phyloP scores from a whole-genome alignment of 2,113 vertebrate species.

The Poeciliopsis occidentalis region DNA sequence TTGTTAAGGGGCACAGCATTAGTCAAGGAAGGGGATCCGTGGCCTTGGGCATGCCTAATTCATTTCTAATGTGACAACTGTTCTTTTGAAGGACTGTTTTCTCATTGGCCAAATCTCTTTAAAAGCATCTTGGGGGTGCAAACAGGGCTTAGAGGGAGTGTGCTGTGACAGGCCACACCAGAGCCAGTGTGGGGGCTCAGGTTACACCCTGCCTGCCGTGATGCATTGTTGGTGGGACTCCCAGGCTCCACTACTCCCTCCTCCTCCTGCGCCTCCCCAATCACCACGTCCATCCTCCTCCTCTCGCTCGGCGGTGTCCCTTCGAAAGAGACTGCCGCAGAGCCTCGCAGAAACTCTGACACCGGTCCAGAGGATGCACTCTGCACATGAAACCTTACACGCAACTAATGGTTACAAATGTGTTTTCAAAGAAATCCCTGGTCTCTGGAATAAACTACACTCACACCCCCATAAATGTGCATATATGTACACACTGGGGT shows the following conservation, averaged over 20 bases:
- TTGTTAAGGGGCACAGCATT: no score
- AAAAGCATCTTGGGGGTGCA: no score
- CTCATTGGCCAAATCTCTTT: no score
- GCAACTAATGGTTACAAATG: constrained; percentile 91
- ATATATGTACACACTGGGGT: constrained; percentile 11
- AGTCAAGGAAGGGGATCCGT: no score
- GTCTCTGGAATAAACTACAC: constrained; percentile 63
- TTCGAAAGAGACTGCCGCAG: constrained; percentile 61
- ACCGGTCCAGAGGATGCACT: constrained; percentile 79
- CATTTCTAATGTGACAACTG: no score
- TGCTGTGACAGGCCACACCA: no score
- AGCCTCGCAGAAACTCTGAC: constrained; percentile 68
- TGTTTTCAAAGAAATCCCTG: constrained; percentile 81
- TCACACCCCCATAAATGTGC: constrained; percentile 39
- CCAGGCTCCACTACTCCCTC: constrained; percentile 65
- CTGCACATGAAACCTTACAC: constrained; percentile 84
- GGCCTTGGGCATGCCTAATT: no score
- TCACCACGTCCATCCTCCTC: constrained; percentile 46
- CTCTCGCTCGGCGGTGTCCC: constrained; percentile 60
- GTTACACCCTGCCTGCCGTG: no score
- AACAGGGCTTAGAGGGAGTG: no score
- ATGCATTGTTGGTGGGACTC: constrained; percentile 78
- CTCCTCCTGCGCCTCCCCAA: constrained; percentile 28
- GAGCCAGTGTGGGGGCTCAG: no score
- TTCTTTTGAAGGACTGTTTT: no score